Conservation (phyloP, 2,113 vertebrate species). For the Todiramphus saurophagus region DNA sequence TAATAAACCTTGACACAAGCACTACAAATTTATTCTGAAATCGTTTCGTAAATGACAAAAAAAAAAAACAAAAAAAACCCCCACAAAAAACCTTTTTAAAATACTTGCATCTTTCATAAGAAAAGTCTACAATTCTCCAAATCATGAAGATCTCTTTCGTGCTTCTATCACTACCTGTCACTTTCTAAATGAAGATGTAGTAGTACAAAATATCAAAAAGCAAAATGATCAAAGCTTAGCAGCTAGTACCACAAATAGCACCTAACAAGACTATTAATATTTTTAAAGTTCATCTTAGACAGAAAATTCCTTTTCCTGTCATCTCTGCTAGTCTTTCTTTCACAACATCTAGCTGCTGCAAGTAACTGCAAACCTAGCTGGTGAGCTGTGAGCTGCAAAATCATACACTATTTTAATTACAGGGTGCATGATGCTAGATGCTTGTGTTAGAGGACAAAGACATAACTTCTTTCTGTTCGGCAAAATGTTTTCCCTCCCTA, state of each 20-base stretch:
- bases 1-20: background rate
- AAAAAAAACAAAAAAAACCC: too few relatives aligned
- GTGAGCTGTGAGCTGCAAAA: background rate
- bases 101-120: background rate
- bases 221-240: constrained; percentile 26
- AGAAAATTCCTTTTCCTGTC: background rate
- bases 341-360: background rate
- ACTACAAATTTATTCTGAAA: background rate
- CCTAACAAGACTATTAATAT: constrained; percentile 13
- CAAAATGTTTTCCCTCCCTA: background rate
- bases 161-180: constrained; percentile 5
- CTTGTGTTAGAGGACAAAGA: background rate
- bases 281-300: constrained; percentile 21
- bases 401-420: background rate
- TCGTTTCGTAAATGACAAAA: background rate
- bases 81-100: background rate
- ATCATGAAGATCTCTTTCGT: background rate
- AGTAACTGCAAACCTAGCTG: background rate
- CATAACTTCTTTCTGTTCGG: background rate
- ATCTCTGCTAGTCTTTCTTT: background rate
- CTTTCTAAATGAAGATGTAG: constrained; percentile 35
- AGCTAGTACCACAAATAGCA: background rate
- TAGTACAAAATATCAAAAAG: background rate
- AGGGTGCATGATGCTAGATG: background rate
- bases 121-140: background rate